A percentile compares a stretch with the other conserved stretches of the same genome.
These are phyloP conservation scores for Arremon aurantiirostris DNA, from an alignment of 2,797 vertebrate genomes.

Conservation along the genomic window DNA sequence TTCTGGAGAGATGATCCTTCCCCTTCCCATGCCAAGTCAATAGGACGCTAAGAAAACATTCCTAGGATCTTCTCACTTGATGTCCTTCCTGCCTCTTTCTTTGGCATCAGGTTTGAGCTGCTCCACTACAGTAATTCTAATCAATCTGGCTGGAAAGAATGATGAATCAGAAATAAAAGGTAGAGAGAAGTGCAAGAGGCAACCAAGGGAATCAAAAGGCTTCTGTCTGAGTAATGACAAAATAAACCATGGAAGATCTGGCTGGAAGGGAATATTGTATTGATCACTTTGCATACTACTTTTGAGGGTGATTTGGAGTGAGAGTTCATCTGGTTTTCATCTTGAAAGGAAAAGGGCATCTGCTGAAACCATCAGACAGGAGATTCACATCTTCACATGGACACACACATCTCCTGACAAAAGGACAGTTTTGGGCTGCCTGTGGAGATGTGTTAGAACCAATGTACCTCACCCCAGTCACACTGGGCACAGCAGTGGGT, in stretches of 20 bases:
- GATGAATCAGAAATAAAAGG: neutral
- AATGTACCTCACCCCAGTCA: rapidly evolving
- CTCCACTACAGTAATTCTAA: neutral
- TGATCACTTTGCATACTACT: neutral
- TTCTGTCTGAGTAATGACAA: neutral
- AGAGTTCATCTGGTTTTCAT: neutral
- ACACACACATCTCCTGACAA: neutral
- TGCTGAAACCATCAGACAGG: rapidly evolving
- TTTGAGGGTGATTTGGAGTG: neutral
- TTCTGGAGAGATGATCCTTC: neutral
- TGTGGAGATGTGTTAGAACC: neutral
- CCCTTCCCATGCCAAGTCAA: neutral
- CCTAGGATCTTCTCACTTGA: neutral
- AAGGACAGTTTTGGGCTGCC: neutral
- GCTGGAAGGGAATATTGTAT: neutral
- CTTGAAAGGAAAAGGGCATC: neutral
- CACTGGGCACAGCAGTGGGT: rapidly evolving
- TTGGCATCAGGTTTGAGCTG: neutral
- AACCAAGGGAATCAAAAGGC: neutral
- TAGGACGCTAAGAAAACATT: neutral
- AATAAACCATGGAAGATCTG: neutral
- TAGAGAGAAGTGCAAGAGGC: neutral
- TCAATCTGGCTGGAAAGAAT: neutral
- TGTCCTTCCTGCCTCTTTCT: neutral
- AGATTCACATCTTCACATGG: neutral